A percentile compares a stretch with the other conserved stretches of the same genome.
phyloP scores from a whole-genome alignment of 1,140 invertebrate genomes.

The Melitaea cinxia region DNA sequence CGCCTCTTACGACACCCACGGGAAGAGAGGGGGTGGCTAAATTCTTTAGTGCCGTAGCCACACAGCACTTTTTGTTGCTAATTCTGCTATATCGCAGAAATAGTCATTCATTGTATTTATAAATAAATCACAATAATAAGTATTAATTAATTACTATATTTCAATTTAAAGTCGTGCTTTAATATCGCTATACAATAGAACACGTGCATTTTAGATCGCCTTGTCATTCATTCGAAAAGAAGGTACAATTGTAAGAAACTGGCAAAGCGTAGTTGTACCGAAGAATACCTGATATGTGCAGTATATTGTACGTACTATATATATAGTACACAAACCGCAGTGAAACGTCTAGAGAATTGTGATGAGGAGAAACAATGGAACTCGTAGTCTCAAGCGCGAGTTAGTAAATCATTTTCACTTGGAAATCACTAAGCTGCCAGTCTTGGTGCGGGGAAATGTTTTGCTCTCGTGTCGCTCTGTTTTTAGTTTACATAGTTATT shows the following conservation, averaged over 20 bases:
- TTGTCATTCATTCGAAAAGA: neutral
- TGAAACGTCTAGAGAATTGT: constrained; percentile 47
- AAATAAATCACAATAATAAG: too few relatives aligned
- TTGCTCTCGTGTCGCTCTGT: constrained; percentile 19
- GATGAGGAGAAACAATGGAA: constrained; percentile 58
- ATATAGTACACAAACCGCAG: constrained; percentile 27
- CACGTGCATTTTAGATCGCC: constrained; percentile 1
- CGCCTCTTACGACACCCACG: too few relatives aligned
- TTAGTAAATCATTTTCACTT: constrained; percentile 56
- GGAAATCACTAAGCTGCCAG: constrained; percentile 46
- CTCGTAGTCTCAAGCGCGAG: constrained; percentile 37
- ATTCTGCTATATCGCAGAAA: too few relatives aligned
- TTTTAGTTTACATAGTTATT: constrained; percentile 1
- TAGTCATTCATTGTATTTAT: too few relatives aligned
- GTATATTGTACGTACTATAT: constrained; percentile 17
- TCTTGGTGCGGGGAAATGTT: constrained; percentile 19
- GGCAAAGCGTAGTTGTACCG: constrained; percentile 5
- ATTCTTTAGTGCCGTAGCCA: too few relatives aligned
- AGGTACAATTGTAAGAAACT: neutral
- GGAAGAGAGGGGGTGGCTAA: too few relatives aligned
- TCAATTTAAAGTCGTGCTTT: too few relatives aligned
- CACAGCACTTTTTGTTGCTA: too few relatives aligned
- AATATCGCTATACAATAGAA: too few relatives aligned
- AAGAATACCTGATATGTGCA: constrained; percentile 15
- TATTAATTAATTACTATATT: too few relatives aligned